These are phyloP conservation scores for Camelus dromedarius DNA, from an alignment of 2,113 vertebrate genomes.

Conservation along the genomic window DNA sequence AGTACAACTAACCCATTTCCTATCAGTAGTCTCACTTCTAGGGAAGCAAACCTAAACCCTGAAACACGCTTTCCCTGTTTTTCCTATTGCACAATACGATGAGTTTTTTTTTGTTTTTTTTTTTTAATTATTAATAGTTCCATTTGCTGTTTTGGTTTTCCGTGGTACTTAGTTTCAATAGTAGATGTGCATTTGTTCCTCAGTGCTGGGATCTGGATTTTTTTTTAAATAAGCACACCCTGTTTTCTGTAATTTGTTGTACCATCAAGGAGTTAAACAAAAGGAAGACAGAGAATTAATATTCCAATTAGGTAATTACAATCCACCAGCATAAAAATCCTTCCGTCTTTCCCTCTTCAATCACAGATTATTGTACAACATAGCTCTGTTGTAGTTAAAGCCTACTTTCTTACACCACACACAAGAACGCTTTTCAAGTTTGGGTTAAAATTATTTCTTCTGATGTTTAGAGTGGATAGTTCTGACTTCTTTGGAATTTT, in stretches of 20 bases:
- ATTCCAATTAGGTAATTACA: conserved; percentile 62
- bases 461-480: conserved; percentile 33
- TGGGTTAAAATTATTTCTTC: conserved; percentile 48
- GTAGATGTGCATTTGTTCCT: not conserved
- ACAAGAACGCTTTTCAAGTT: conserved; percentile 60
- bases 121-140: conserved; percentile 45
- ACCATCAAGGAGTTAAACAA: conserved; percentile 60
- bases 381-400: conserved; percentile 26
- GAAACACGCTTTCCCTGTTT: not conserved
- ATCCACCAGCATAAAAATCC: not conserved
- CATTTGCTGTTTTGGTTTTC: conserved; percentile 57
- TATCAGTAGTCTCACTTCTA: not conserved
- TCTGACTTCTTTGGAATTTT: conserved; percentile 50
- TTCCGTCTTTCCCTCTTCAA: not conserved
- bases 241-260: conserved; percentile 77
- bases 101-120: not conserved
- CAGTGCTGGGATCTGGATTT: conserved; percentile 40
- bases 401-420: conserved; percentile 48
- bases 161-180: not conserved
- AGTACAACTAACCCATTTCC: conserved; percentile 21
- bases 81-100: not conserved
- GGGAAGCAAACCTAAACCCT: not conserved
- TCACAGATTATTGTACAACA: conserved; percentile 14
- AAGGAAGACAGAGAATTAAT: conserved; percentile 75
- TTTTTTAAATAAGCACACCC: conserved; percentile 31